Percentiles rank a stretch among this genome's conserved stretches.
These are phyloP conservation scores for Augiades crinisus DNA, from an alignment of 2,888 invertebrate species.

Conservation along the genomic window DNA sequence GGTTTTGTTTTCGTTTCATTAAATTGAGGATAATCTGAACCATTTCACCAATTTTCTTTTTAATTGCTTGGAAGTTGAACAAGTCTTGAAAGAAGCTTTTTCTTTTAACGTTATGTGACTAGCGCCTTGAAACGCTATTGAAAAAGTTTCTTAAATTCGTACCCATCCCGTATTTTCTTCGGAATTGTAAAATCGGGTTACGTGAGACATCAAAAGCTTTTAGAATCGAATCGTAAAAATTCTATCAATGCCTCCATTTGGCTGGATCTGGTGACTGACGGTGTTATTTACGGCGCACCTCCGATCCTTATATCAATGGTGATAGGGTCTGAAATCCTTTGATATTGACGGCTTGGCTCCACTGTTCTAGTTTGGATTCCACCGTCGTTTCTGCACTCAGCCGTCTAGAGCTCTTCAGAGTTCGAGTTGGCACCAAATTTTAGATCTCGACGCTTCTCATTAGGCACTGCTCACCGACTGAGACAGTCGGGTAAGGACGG, in stretches of 20 bases:
- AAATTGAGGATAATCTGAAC: not conserved
- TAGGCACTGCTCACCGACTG: slow-evolving; percentile 57
- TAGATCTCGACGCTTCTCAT: slow-evolving; percentile 76
- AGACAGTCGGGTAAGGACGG: slow-evolving; percentile 35
- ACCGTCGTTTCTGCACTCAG: slow-evolving; percentile 46
- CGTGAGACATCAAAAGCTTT: slow-evolving; percentile 47
- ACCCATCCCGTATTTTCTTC: slow-evolving; percentile 4
- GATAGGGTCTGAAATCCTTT: slow-evolving; percentile 34
- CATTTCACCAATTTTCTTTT: not conserved
- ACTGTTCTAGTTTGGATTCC: slow-evolving; percentile 40
- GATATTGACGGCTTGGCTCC: slow-evolving; percentile 25
- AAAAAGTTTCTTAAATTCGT: not conserved
- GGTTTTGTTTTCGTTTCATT: not conserved
- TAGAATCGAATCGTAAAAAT: slow-evolving; percentile 53
- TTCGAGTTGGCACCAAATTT: slow-evolving; percentile 79
- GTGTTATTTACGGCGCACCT: slow-evolving; percentile 38
- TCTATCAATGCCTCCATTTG: slow-evolving; percentile 61
- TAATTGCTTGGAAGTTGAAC: not conserved
- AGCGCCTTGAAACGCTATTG: not conserved
- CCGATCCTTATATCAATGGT: slow-evolving; percentile 31
- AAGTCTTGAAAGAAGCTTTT: not conserved
- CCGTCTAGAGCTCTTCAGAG: slow-evolving; percentile 62
- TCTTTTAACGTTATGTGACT: not conserved
- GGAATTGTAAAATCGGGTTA: slow-evolving; percentile 48
- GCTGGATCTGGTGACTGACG: slow-evolving; percentile 35